phyloP scores from a whole-genome alignment of 1,140 invertebrate genomes.

The Caerostris darwini region DNA sequence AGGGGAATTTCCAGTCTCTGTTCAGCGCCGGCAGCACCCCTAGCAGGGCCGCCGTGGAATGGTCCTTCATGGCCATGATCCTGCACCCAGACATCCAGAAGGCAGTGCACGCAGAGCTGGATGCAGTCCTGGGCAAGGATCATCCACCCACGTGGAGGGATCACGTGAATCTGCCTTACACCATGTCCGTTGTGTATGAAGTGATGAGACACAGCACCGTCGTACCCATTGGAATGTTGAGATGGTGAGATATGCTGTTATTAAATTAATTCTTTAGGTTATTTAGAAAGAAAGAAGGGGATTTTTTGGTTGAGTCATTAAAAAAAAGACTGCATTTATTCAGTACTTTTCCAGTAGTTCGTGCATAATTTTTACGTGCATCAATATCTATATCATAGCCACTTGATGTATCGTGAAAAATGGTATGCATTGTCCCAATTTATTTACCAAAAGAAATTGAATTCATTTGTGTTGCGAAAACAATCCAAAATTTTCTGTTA shows the following conservation, averaged over 20 bases:
- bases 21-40: conserved; percentile 80
- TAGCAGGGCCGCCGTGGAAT: conserved; percentile 78
- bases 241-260: conserved; percentile 57
- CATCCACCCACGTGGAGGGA: conserved; percentile 77
- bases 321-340: too few relatives aligned
- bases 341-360: too few relatives aligned
- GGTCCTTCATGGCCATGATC: conserved; percentile 78
- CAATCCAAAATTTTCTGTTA: too few relatives aligned
- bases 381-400: too few relatives aligned
- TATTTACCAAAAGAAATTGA: too few relatives aligned
- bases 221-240: conserved; percentile 77
- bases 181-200: conserved; percentile 79
- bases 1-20: conserved; percentile 78
- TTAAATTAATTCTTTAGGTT: too few relatives aligned
- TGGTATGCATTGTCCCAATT: too few relatives aligned
- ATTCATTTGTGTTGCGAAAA: too few relatives aligned
- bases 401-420: too few relatives aligned
- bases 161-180: conserved; percentile 78
- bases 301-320: too few relatives aligned
- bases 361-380: too few relatives aligned
- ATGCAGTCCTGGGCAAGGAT: conserved; percentile 78
- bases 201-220: conserved; percentile 78
- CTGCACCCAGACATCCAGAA: conserved; percentile 78
- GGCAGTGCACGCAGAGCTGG: conserved; percentile 79
- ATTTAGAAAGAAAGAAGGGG: not conserved